These are phyloP conservation scores for Cyclina sinensis DNA, from an alignment of 1,140 invertebrate genomes.

Conservation along the genomic window DNA sequence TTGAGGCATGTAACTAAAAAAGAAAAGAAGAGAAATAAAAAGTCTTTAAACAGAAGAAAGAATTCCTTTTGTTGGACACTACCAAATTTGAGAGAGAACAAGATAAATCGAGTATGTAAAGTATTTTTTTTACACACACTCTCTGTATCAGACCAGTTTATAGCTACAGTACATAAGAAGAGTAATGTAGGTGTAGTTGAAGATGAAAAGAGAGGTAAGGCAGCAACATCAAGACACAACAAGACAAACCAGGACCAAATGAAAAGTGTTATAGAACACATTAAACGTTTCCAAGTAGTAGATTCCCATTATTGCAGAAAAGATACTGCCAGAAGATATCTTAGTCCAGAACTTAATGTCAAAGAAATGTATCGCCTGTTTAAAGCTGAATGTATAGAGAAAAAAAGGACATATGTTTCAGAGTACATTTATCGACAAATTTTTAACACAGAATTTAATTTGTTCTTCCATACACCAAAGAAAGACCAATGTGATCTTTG, in stretches of 20 bases:
- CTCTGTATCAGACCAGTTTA: neutral
- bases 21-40: neutral
- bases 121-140: constrained; percentile 37
- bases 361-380: constrained; percentile 41
- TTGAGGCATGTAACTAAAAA: neutral
- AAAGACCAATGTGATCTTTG: constrained; percentile 52
- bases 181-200: neutral
- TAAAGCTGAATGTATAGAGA: neutral
- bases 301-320: too few relatives aligned
- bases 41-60: neutral
- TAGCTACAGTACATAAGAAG: neutral
- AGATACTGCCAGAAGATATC: neutral
- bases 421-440: neutral
- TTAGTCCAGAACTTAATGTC: constrained; percentile 14
- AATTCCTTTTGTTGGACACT: neutral
- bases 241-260: neutral
- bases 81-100: neutral
- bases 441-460: constrained; percentile 13
- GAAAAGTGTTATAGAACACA: constrained; percentile 16
- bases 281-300: constrained; percentile 1
- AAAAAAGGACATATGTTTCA: neutral
- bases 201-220: constrained; percentile 19
- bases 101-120: constrained; percentile 6
- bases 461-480: too few relatives aligned
- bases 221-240: too few relatives aligned